A percentile compares a stretch with the other conserved stretches of the same genome.
Evolutionary conservation across 2,797 vertebrate species (phyloP).

Genomic region (Myoxocephalus aenaeus): DNA sequence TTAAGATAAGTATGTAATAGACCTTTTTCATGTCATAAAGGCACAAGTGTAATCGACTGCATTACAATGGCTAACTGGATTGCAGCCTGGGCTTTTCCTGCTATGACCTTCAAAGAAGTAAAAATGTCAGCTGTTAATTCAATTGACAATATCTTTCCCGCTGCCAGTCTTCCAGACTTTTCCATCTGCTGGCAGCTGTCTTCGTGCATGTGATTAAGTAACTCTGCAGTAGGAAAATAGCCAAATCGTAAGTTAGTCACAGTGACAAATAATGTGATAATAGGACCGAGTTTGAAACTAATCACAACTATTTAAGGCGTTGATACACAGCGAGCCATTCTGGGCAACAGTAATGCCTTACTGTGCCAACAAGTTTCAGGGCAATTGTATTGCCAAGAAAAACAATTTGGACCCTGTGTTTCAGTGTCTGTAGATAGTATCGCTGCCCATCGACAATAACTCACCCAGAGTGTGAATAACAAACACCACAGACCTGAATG

Average conservation of each 20-base stretch:
- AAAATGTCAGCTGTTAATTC: neutral
- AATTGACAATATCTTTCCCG: neutral
- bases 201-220: neutral
- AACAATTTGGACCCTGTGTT: constrained; percentile 55
- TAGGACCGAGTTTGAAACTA: constrained; percentile 10
- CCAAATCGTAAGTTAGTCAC: neutral
- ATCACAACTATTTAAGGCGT: constrained; percentile 36
- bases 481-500: constrained; percentile 48
- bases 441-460: constrained; percentile 37
- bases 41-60: neutral
- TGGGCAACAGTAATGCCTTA: constrained; percentile 46
- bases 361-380: constrained; percentile 61
- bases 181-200: neutral
- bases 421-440: constrained; percentile 47
- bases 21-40: neutral
- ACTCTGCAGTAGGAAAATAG: neutral
- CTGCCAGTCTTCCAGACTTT: neutral
- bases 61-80: neutral
- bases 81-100: neutral
- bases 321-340: constrained; percentile 36
- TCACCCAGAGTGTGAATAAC: constrained; percentile 52
- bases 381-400: constrained; percentile 60
- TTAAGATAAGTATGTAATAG: neutral
- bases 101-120: neutral
- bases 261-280: constrained; percentile 5